Evolutionary conservation across 2,888 invertebrate genomes (phyloP), one percentile per base, ranked within the genome.

Genomic region (Leptinotarsa haldemani): DNA sequence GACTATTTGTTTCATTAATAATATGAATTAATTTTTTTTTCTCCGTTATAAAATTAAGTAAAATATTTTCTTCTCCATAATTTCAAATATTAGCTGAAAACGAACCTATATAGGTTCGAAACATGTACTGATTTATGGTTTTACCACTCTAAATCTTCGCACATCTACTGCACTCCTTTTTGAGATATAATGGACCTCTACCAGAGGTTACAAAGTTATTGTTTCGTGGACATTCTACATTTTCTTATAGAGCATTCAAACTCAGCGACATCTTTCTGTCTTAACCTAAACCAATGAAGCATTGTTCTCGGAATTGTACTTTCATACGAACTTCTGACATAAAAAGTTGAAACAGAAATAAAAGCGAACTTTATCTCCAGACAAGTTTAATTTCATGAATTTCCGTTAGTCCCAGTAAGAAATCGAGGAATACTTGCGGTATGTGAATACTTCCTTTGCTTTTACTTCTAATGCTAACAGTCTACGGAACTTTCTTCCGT

Each of bases 391-490:
- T 61, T 61, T 61, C 25, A 30, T 61, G 61, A 61, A 61, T 61
- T 61, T 61, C 61, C 61, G 30, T n/a, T 30, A 30, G 61, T 30
- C n/a, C 30, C 61, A 61, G 61, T 30, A 61, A 16, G n/a, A 61
- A 61, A 61, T 61, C 25, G 61, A 40, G 61, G 5, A 30, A 40
- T 61, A 40, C 61, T 61, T 30, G 61, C 30, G 61, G 61, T 61
- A 61, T 61, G 61, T 40, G 30, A 40, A 16, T 61, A 40, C 30
- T 40, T 61, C 61, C 61, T 61, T 25, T 61, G 61, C 61, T 61
- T 61, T 61, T 61, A 61, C 25, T 61, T 61, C 58, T 25, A 61
- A n/a, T 61, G 61, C 61, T 61, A 61, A 61, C 40, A 61, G 61
- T 61, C 30, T 61, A 61, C n/a, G 61, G 61, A 61, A 30, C 30